Evolutionary conservation across 2,888 invertebrate genomes (phyloP).

Genomic region (Crocallis elinguaria): DNA sequence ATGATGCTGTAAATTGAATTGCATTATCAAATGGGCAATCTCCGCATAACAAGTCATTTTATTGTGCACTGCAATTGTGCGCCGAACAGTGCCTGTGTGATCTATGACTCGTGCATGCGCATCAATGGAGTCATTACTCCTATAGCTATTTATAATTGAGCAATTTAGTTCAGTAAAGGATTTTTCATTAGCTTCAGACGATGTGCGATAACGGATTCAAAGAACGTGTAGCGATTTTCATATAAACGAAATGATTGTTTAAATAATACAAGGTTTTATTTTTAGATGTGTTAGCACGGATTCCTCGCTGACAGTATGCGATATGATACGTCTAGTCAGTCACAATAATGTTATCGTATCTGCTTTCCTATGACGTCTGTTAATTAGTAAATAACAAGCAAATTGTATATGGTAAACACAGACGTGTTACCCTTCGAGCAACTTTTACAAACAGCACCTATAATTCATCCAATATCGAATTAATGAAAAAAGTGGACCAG

Average conservation of each 20-base stretch:
- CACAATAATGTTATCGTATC: slow-evolving; percentile 55
- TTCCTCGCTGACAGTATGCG: slow-evolving; percentile 56
- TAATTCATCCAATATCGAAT: slow-evolving; percentile 29
- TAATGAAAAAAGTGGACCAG: slow-evolving; percentile 34
- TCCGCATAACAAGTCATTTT: slow-evolving; percentile 64
- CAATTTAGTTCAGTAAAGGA: slow-evolving; percentile 29
- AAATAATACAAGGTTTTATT: slow-evolving; percentile 35
- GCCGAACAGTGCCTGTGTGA: slow-evolving; percentile 53
- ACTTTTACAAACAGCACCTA: slow-evolving; percentile 34
- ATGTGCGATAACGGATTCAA: slow-evolving; percentile 6
- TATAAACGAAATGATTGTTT: slow-evolving; percentile 9
- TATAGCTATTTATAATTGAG: slow-evolving; percentile 44
- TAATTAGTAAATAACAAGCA: slow-evolving; percentile 38
- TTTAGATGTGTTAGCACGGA: slow-evolving; percentile 61
- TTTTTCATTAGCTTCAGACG: slow-evolving; percentile 1
- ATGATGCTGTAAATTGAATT: slow-evolving; percentile 77
- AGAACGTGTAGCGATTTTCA: not conserved
- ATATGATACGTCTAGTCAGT: slow-evolving; percentile 65
- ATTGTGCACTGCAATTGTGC: slow-evolving; percentile 59
- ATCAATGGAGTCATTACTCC: slow-evolving; percentile 55
- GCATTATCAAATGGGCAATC: slow-evolving; percentile 74
- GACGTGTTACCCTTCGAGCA: slow-evolving; percentile 49
- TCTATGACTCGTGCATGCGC: slow-evolving; percentile 53
- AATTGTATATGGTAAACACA: slow-evolving; percentile 32
- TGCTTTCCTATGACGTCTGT: slow-evolving; percentile 29